Base-by-base conservation (phyloP, 2,888 invertebrate genomes). In the Lepidochitona cinerea region DNA sequence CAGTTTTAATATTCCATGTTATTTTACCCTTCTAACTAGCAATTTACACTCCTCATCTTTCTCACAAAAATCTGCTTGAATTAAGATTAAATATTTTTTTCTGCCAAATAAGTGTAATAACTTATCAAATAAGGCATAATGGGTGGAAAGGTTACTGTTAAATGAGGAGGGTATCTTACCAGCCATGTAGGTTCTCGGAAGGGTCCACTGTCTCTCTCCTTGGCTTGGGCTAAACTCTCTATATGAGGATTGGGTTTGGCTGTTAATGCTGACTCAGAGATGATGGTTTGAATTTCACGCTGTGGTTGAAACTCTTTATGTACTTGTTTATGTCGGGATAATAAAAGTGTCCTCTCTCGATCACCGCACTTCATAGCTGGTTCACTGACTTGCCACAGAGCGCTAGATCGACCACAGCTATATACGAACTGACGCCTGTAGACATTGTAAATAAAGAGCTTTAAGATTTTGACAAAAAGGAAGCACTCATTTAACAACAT, bases 131-230 rank as follows among this genome's bases (percentile, higher is more conserved):
- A n/a, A n/a, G n/a, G n/a, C n/a, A n/a, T n/a, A n/a, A n/a, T n/a
- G n/a, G n/a, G n/a, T n/a, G n/a, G n/a, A n/a, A n/a, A n/a, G n/a
- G n/a, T n/a, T n/a, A n/a, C n/a, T n/a, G n/a, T n/a, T n/a, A n/a
- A n/a, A n/a, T n/a, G n/a, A n/a, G n/a, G n/a, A n/a, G n/a, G n/a
- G n/a, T n/a, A n/a, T n/a, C 49, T 77, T 73, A 88, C 88, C 53
- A 80, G 80, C 88, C 88, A 88, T 66, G 78, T 67, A 6, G 88
- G 84, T 37, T 82, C 79, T 65, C 88, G 80, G 70, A 85, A 88
- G 1, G 85, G 88, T 23, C 87, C 87, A 9, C 84, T 83, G 1
- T 80, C 73, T 75, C 86, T 75, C 18, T 75, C 68, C 72, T 86
- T 88, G 9, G 88, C 85, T 18, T 76, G 76, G 9, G 88, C 80